These are phyloP conservation scores for Lysiphlebus fabarum DNA, from an alignment of 1,140 invertebrate species.

Conservation along the genomic window DNA sequence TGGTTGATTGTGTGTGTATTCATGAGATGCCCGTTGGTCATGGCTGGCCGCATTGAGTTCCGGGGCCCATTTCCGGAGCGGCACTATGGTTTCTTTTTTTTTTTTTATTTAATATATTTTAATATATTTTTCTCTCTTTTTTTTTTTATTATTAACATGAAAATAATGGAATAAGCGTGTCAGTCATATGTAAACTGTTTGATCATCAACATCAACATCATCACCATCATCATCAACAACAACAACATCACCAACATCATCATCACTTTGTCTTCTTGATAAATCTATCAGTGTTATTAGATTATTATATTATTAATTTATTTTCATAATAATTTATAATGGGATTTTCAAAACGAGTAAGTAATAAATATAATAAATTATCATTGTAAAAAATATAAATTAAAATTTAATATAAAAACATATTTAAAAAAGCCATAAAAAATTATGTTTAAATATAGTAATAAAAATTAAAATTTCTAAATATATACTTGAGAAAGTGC, in stretches of 20 bases:
- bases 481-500: too few relatives aligned
- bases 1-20: conserved; percentile 33
- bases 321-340: conserved; percentile 23
- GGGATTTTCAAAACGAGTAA: conserved; percentile 48
- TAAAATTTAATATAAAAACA: too few relatives aligned
- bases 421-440: too few relatives aligned
- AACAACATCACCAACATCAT: conserved; percentile 18
- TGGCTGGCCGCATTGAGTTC: conserved; percentile 51
- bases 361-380: conserved; percentile 22
- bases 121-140: too few relatives aligned
- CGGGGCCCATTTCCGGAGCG: conserved; percentile 51
- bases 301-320: background rate
- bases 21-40: conserved; percentile 46
- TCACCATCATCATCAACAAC: conserved; percentile 7
- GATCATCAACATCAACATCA: conserved; percentile 16
- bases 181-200: conserved; percentile 42
- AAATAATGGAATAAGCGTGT: conserved; percentile 30
- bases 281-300: background rate
- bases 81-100: conserved; percentile 47
- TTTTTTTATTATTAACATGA: background rate
- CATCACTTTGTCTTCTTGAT: background rate
- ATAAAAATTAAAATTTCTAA: too few relatives aligned
- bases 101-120: conserved; percentile 23
- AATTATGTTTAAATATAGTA: too few relatives aligned
- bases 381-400: too few relatives aligned